Evolutionary conservation across 1,140 invertebrate genomes (phyloP).

Genomic region (Leptopilina clavipes): DNA sequence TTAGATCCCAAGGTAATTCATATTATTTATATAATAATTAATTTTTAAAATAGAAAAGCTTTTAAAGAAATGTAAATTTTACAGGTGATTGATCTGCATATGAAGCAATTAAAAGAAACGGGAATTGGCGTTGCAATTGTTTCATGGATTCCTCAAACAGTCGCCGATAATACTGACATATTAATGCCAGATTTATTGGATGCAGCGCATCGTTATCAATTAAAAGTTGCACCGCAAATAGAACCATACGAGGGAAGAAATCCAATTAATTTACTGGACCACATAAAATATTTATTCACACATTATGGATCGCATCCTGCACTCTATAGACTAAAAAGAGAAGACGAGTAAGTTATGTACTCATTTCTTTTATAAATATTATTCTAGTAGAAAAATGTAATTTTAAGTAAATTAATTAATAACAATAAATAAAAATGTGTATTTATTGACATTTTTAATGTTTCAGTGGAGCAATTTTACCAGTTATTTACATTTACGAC

Average conservation of each 20-base stretch:
- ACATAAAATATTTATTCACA: slow-evolving; percentile 68
- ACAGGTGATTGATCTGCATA: slow-evolving; percentile 71
- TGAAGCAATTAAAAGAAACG: slow-evolving; percentile 70
- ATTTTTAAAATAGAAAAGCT: background rate
- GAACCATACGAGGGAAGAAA: slow-evolving; percentile 72
- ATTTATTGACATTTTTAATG: too few relatives aligned
- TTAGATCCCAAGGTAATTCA: slow-evolving; percentile 66
- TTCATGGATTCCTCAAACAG: slow-evolving; percentile 72
- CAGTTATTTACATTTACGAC: slow-evolving; percentile 78
- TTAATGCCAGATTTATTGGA: slow-evolving; percentile 71
- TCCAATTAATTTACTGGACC: slow-evolving; percentile 70
- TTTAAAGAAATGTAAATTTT: slow-evolving; percentile 30
- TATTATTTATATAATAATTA: background rate
- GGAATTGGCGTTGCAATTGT: slow-evolving; percentile 73
- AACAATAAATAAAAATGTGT: too few relatives aligned
- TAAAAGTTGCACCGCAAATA: slow-evolving; percentile 74
- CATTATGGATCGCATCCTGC: slow-evolving; percentile 72
- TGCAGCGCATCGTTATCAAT: slow-evolving; percentile 67
- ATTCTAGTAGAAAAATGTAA: background rate
- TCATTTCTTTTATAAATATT: slow-evolving; percentile 9
- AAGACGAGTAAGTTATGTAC: slow-evolving; percentile 60
- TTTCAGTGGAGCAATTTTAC: slow-evolving; percentile 68
- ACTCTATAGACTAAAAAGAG: slow-evolving; percentile 74
- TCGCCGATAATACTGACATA: slow-evolving; percentile 68
- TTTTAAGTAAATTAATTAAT: too few relatives aligned